Evolutionary conservation across 1,140 invertebrate genomes (phyloP).

Genomic region (Drosophila sproati): DNA sequence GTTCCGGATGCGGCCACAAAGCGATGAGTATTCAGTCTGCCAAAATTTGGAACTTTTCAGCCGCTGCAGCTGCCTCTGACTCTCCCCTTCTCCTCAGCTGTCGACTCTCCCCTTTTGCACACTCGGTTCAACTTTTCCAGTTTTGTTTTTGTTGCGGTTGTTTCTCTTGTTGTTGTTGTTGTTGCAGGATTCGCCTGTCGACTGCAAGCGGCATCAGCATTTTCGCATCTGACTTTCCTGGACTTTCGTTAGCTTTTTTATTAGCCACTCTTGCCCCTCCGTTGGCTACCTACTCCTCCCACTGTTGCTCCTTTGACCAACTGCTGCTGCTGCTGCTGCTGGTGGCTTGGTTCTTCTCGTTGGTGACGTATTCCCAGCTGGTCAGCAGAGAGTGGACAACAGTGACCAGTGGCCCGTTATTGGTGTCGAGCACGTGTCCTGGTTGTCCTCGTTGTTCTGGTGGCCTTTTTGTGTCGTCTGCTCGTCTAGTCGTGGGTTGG

Average conservation of each 20-base stretch:
- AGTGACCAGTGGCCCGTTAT: slow-evolving; percentile 15
- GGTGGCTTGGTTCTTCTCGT: slow-evolving; percentile 33
- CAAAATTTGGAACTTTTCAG: slow-evolving; percentile 70
- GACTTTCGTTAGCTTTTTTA: slow-evolving; percentile 65
- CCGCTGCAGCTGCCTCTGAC: slow-evolving; percentile 10
- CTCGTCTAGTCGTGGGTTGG: slow-evolving; percentile 20
- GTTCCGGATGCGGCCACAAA: slow-evolving; percentile 48
- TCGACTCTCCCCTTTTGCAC: background rate
- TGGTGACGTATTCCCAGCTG: slow-evolving; percentile 36
- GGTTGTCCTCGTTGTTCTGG: slow-evolving; percentile 14
- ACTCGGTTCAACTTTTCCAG: slow-evolving; percentile 59
- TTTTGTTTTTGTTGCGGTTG: slow-evolving; percentile 73
- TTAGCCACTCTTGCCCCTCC: slow-evolving; percentile 43
- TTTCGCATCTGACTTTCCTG: slow-evolving; percentile 47
- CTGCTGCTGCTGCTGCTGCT: slow-evolving; percentile 19
- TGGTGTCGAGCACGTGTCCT: slow-evolving; percentile 44
- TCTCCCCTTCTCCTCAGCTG: slow-evolving; percentile 8
- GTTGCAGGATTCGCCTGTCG: slow-evolving; percentile 43
- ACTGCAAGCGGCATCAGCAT: slow-evolving; percentile 57
- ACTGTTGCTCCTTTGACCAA: slow-evolving; percentile 18
- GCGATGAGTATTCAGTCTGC: slow-evolving; percentile 54
- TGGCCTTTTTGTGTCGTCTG: slow-evolving; percentile 44
- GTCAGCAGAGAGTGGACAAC: slow-evolving; percentile 14
- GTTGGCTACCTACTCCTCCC: too few species aligned
- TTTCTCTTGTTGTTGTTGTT: slow-evolving; percentile 19